Conservation (phyloP, 2,113 vertebrate genomes). For the Amblyornis subalaris region DNA sequence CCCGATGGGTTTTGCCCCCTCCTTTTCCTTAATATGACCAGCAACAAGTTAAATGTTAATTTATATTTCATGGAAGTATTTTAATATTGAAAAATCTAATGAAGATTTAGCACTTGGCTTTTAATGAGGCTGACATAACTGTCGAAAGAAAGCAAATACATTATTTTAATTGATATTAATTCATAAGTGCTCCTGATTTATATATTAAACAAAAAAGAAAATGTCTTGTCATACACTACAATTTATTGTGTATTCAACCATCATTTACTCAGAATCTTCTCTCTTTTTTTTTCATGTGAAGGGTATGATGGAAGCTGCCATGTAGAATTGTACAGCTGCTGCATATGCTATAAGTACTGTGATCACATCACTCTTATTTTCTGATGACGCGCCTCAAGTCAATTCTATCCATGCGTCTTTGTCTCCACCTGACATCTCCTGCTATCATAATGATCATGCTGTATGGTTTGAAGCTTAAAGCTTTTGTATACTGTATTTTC, state of each 20-base stretch:
- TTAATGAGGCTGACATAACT: slow-evolving; percentile 77
- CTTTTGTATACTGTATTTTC: slow-evolving; percentile 56
- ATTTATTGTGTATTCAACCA: slow-evolving; percentile 71
- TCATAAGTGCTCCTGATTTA: slow-evolving; percentile 72
- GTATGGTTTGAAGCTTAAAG: slow-evolving; percentile 66
- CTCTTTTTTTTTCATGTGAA: slow-evolving; percentile 3
- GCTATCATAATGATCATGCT: slow-evolving; percentile 64
- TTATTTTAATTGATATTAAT: slow-evolving; percentile 82
- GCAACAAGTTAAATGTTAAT: slow-evolving; percentile 78
- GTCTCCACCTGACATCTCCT: slow-evolving; percentile 67
- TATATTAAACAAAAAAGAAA: slow-evolving; percentile 76
- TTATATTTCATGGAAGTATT: slow-evolving; percentile 77
- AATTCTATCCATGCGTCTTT: slow-evolving; percentile 54
- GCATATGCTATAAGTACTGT: slow-evolving; percentile 53
- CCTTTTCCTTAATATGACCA: slow-evolving; percentile 42
- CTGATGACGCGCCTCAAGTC: slow-evolving; percentile 55
- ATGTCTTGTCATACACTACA: slow-evolving; percentile 69
- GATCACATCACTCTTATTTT: slow-evolving; percentile 70
- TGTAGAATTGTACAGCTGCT: slow-evolving; percentile 56
- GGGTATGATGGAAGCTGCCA: slow-evolving; percentile 66
- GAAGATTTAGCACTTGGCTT: slow-evolving; percentile 77
- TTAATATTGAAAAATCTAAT: slow-evolving; percentile 80
- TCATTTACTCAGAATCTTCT: slow-evolving; percentile 62
- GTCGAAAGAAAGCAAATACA: slow-evolving; percentile 79
- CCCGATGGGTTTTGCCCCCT: background rate